Conservation (phyloP, 1,140 invertebrate species). For the Belonocnema kinseyi region DNA sequence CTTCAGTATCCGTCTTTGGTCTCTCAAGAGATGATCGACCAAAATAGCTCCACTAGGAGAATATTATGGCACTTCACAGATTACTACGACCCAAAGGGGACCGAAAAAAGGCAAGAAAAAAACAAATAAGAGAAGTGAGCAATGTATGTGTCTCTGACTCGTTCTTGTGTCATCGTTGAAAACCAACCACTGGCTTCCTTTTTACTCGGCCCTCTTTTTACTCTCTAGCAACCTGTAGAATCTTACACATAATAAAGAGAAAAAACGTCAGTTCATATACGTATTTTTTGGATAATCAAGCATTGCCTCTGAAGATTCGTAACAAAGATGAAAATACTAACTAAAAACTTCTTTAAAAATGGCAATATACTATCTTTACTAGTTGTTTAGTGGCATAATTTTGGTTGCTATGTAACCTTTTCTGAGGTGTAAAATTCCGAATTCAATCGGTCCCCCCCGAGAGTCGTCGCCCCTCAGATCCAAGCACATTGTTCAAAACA, state of each 20-base stretch:
- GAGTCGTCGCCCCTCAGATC: background rate
- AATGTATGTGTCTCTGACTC: constrained; percentile 6
- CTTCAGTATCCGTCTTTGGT: background rate
- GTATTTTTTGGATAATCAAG: background rate
- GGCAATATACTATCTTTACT: too few species aligned
- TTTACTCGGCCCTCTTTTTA: constrained; percentile 4
- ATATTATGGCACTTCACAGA: constrained; percentile 61
- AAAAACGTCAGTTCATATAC: background rate
- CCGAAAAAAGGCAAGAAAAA: background rate
- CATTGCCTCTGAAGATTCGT: background rate
- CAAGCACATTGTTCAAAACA: constrained; percentile 7
- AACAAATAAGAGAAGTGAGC: background rate
- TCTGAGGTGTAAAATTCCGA: too few species aligned
- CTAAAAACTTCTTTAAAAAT: too few species aligned
- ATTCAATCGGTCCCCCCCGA: background rate
- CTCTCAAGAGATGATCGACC: constrained; percentile 41
- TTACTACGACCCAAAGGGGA: background rate
- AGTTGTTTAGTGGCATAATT: too few species aligned
- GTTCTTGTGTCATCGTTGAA: background rate
- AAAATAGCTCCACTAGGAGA: constrained; percentile 59
- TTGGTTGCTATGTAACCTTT: too few species aligned
- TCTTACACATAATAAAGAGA: background rate
- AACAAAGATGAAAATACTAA: too few species aligned
- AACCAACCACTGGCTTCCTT: constrained; percentile 16
- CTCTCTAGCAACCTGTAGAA: constrained; percentile 6